Conservation (phyloP, 2,113 vertebrate genomes). For the Phrynosoma blainvillii region DNA sequence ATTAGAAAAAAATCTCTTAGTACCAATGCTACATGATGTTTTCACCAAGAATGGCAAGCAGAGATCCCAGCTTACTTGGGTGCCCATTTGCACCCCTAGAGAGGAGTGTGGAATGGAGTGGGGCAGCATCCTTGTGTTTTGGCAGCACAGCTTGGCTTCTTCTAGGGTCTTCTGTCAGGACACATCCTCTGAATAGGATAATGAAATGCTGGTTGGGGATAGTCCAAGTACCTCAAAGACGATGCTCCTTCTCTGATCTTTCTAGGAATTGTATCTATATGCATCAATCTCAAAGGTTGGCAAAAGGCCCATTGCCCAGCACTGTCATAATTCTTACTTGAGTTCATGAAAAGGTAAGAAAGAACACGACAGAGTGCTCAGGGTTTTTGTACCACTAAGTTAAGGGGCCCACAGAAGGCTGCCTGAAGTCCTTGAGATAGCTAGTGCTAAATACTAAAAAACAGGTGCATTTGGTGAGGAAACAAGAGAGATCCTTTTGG, state of each 20-base stretch:
- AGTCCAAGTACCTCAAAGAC: too few species aligned
- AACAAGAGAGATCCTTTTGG: too few species aligned
- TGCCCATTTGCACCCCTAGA: neutral
- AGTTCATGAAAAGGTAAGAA: neutral
- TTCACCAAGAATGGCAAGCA: neutral
- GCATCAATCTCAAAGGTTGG: neutral
- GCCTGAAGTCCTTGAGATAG: neutral
- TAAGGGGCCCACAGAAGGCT: neutral
- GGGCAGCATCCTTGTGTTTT: neutral
- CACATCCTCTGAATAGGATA: too few species aligned
- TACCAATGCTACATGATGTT: neutral
- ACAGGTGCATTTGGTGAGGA: too few species aligned
- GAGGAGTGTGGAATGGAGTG: neutral
- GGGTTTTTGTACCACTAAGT: neutral
- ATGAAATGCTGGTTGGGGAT: too few species aligned
- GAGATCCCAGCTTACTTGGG: too few species aligned
- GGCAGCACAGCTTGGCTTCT: neutral
- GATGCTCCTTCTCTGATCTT: too few species aligned
- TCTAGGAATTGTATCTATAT: too few species aligned
- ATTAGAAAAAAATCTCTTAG: neutral
- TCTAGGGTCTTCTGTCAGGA: too few species aligned
- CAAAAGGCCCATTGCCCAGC: too few species aligned
- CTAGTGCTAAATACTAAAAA: neutral
- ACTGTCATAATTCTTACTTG: neutral
- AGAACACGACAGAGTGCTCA: neutral